Conservation (phyloP, 2,888 invertebrate species). For the Encarsia formosa region DNA sequence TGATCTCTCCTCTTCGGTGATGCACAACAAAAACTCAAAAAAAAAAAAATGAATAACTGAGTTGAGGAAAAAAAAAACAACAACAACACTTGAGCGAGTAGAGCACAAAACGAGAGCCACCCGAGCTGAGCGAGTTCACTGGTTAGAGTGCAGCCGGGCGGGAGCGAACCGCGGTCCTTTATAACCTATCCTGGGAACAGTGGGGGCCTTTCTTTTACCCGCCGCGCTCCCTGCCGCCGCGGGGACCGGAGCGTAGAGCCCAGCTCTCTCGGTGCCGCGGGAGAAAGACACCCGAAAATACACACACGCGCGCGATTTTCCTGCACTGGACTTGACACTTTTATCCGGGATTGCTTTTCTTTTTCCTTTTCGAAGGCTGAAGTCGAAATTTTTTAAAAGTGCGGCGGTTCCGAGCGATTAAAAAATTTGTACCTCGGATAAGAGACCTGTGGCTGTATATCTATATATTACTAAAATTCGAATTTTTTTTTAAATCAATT, state of each 20-base stretch:
- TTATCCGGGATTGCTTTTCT: not conserved
- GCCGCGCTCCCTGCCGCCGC: not conserved
- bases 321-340: not conserved
- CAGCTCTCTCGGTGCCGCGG: too few species aligned
- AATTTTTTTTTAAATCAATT: too few species aligned
- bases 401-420: too few species aligned
- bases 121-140: conserved; percentile 47
- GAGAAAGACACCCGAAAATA: not conserved
- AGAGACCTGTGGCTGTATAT: too few species aligned
- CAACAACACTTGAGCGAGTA: too few species aligned
- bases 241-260: too few species aligned
- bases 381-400: too few species aligned
- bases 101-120: conserved; percentile 8
- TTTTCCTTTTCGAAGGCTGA: too few species aligned
- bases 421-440: too few species aligned
- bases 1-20: conserved; percentile 10
- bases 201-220: conserved; percentile 38
- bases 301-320: not conserved
- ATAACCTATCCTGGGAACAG: conserved; percentile 47
- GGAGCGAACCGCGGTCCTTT: conserved; percentile 47
- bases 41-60: not conserved
- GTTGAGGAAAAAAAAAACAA: not conserved
- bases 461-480: too few species aligned
- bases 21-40: too few species aligned
- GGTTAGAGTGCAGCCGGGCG: conserved; percentile 50